These are phyloP conservation scores for Chrysotoxum bicinctum DNA, from an alignment of 2,888 invertebrate genomes.

Conservation along the genomic window DNA sequence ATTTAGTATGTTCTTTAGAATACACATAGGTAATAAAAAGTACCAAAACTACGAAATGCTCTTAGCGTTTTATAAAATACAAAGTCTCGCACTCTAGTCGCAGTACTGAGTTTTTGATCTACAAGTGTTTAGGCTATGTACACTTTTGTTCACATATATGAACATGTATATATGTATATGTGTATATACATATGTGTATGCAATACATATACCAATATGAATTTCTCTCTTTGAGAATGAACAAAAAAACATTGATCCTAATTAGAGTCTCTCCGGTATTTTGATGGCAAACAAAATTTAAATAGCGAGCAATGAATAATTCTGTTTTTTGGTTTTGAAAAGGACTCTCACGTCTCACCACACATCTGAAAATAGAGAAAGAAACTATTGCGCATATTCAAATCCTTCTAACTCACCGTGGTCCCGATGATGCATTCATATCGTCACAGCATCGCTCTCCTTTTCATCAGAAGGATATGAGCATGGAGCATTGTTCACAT, in stretches of 20 bases:
- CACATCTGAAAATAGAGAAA: background rate
- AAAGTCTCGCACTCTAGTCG: conserved; percentile 8
- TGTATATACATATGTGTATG: background rate
- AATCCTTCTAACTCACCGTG: conserved; percentile 19
- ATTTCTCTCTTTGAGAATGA: background rate
- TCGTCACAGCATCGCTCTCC: conserved; percentile 38
- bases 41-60: conserved; percentile 4
- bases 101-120: background rate
- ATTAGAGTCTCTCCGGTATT: conserved; percentile 29
- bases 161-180: too few species aligned
- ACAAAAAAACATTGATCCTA: conserved; percentile 1
- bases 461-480: conserved; percentile 13
- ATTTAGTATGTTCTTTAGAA: background rate
- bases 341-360: conserved; percentile 35
- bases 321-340: conserved; percentile 29
- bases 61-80: conserved; percentile 4
- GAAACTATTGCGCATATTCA: conserved; percentile 52
- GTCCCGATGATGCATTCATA: conserved; percentile 24
- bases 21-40: background rate
- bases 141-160: too few species aligned
- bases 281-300: conserved; percentile 11
- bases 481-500: conserved; percentile 53
- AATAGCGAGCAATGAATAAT: conserved; percentile 39
- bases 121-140: conserved; percentile 28
- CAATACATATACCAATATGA: background rate